These are phyloP conservation scores for Nylanderia fulva DNA, from an alignment of 1,140 invertebrate genomes.

Conservation along the genomic window DNA sequence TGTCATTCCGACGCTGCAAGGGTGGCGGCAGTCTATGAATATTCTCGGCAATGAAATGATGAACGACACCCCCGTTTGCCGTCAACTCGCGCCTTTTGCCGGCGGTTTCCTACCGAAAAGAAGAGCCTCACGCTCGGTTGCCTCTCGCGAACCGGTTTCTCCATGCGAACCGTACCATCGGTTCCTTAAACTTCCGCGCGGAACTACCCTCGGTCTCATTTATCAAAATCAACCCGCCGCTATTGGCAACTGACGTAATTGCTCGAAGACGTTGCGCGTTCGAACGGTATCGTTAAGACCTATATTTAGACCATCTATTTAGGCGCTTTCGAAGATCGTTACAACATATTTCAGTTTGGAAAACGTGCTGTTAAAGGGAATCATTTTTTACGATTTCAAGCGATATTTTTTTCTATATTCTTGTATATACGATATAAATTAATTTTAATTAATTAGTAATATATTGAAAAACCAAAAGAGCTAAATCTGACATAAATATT, in stretches of 20 bases:
- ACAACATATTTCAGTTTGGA: neutral
- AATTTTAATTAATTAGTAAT: too few species aligned
- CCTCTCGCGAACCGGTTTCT: constrained; percentile 70
- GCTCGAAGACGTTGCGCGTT: constrained; percentile 52
- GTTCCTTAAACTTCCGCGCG: constrained; percentile 81
- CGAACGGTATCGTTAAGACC: constrained; percentile 36
- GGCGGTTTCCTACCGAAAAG: constrained; percentile 59
- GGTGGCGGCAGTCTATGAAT: constrained; percentile 81
- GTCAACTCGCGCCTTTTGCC: constrained; percentile 46
- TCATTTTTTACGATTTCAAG: neutral
- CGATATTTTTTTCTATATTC: too few species aligned
- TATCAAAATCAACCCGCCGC: constrained; percentile 82
- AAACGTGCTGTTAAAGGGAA: neutral
- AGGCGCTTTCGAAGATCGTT: constrained; percentile 19
- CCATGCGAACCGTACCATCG: constrained; percentile 81
- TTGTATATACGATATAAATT: too few species aligned
- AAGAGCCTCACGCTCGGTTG: constrained; percentile 78
- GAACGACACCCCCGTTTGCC: constrained; percentile 78
- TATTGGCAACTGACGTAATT: constrained; percentile 67
- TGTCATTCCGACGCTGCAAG: constrained; percentile 49
- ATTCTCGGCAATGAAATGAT: constrained; percentile 83
- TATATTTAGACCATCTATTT: constrained; percentile 46
- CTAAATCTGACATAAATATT: too few species aligned
- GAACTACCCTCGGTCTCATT: constrained; percentile 69
- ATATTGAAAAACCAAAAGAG: too few species aligned